A percentile compares a stretch with the other conserved stretches of the same genome.
phyloP scores from a whole-genome alignment of 2,888 invertebrate species.

The Siphlonurus alternatus region DNA sequence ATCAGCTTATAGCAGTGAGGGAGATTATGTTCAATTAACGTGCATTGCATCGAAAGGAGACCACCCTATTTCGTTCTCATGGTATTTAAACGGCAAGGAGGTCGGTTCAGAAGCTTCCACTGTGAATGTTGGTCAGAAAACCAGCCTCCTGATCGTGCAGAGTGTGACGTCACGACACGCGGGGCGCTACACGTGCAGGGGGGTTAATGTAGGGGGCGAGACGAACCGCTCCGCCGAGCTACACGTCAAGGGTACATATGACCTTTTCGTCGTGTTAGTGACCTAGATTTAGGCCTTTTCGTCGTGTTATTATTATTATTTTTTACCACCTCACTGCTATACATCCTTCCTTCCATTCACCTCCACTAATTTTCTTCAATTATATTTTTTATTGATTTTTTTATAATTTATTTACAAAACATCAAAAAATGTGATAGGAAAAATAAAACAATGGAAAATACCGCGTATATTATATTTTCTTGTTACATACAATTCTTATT shows the following conservation, averaged over 20 bases:
- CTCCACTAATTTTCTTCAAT: background rate
- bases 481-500: too few species aligned
- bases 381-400: too few species aligned
- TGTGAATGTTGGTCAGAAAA: conserved; percentile 38
- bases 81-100: conserved; percentile 27
- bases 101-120: conserved; percentile 25
- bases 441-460: too few species aligned
- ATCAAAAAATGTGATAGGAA: too few species aligned
- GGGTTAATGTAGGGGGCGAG: conserved; percentile 47
- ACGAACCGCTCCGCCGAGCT: conserved; percentile 46
- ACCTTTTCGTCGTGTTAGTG: too few species aligned
- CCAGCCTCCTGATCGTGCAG: conserved; percentile 44
- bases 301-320: background rate
- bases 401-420: too few species aligned
- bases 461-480: too few species aligned
- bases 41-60: conserved; percentile 24
- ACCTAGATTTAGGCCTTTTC: too few species aligned
- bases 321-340: background rate
- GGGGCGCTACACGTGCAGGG: conserved; percentile 58
- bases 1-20: conserved; percentile 19
- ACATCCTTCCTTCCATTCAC: too few species aligned
- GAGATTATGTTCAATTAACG: conserved; percentile 20
- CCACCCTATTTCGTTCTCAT: conserved; percentile 27
- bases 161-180: conserved; percentile 54
- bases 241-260: conserved; percentile 49